phyloP scores from a whole-genome alignment of 2,113 vertebrate genomes.

The Percopsis transmontana region DNA sequence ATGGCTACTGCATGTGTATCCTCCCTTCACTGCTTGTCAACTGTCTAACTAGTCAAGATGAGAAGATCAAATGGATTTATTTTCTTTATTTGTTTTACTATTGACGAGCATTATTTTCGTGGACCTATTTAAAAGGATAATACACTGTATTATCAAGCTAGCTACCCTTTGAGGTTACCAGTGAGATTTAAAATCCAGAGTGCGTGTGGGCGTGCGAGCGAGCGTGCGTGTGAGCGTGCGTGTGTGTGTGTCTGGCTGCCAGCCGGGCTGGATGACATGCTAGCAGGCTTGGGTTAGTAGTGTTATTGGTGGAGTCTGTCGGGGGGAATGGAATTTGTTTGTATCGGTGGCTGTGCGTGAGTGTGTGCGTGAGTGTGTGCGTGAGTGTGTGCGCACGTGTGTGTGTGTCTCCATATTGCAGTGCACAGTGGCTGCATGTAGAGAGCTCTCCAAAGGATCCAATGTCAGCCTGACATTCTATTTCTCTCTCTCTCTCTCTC shows the following conservation, averaged over 20 bases:
- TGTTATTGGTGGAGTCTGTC: slow-evolving; percentile 16
- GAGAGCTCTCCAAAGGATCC: slow-evolving; percentile 61
- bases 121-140: too few relatives aligned
- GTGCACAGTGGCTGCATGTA: slow-evolving; percentile 47
- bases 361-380: not conserved
- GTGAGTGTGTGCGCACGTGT: slow-evolving; percentile 1
- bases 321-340: slow-evolving; percentile 4
- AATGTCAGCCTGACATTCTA: slow-evolving; percentile 79
- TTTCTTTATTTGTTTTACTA: not conserved
- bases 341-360: slow-evolving; percentile 20
- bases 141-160: too few relatives aligned
- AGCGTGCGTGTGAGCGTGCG: not conserved
- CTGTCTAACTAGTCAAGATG: not conserved
- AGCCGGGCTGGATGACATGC: not conserved
- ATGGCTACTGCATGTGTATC: slow-evolving; percentile 38
- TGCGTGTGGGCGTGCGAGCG: too few relatives aligned
- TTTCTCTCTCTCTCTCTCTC: slow-evolving; percentile 41
- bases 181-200: too few relatives aligned
- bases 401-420: slow-evolving; percentile 15
- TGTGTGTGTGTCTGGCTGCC: slow-evolving; percentile 4
- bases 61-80: too few relatives aligned
- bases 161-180: too few relatives aligned
- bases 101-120: not conserved
- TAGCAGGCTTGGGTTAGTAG: not conserved
- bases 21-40: slow-evolving; percentile 15